phyloP scores from a whole-genome alignment of 2,797 vertebrate genomes.

The Acanthornis magna region DNA sequence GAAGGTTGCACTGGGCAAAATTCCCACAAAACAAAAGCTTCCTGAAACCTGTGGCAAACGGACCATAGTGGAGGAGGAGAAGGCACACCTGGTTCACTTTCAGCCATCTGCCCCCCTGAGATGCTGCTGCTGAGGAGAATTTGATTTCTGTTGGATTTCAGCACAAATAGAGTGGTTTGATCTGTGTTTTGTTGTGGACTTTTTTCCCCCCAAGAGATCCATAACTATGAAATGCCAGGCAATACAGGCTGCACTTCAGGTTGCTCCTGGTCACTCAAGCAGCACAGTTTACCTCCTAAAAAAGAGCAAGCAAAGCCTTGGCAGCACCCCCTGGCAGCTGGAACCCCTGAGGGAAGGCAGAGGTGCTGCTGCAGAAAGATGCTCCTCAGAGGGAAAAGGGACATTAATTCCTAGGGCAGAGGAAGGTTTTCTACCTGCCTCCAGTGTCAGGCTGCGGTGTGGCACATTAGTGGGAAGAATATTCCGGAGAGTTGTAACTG shows the following conservation, averaged over 20 bases:
- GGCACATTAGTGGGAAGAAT: neutral
- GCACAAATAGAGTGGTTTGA: neutral
- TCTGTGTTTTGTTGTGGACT: neutral
- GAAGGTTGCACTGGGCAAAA: neutral
- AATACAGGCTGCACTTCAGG: neutral
- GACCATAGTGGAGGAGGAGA: neutral
- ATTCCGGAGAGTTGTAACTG: rapidly evolving
- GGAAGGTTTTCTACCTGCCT: neutral
- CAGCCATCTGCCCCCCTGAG: neutral
- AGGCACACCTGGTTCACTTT: neutral
- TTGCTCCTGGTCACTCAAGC: neutral
- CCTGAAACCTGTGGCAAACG: neutral
- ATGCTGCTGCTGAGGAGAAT: rapidly evolving
- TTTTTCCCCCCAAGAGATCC: neutral
- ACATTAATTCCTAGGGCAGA: neutral
- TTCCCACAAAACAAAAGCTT: neutral
- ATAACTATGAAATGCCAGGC: neutral
- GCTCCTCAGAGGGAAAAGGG: neutral
- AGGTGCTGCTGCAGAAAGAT: neutral
- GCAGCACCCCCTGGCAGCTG: neutral
- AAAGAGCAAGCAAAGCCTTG: neutral
- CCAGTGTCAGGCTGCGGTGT: neutral
- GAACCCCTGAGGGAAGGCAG: neutral
- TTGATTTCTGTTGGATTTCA: neutral
- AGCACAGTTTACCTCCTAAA: neutral